Conservation (phyloP, 2,888 invertebrate genomes). For the Chloroclystis v-ata region DNA sequence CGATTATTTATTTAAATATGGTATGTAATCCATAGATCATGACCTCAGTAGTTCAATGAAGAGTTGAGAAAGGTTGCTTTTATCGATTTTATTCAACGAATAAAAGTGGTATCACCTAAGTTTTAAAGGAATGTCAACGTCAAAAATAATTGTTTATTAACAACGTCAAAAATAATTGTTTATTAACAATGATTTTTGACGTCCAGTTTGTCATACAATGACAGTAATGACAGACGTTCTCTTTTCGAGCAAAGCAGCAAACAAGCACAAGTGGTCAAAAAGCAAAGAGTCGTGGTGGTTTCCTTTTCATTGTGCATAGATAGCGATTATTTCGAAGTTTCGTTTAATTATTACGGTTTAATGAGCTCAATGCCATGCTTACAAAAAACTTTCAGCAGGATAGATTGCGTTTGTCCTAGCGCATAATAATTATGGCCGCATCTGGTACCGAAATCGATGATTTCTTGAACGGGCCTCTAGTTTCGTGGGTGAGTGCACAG, state of each 20-base stretch:
- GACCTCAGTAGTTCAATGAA: too few species aligned
- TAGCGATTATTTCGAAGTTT: conserved; percentile 8
- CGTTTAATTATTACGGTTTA: conserved; percentile 33
- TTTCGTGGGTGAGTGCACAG: conserved; percentile 88
- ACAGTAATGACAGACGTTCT: not conserved
- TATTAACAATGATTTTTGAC: not conserved
- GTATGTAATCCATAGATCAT: too few species aligned
- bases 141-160: too few species aligned
- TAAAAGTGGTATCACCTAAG: too few species aligned
- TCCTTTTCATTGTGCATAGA: conserved; percentile 15
- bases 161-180: too few species aligned
- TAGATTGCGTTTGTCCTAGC: conserved; percentile 60
- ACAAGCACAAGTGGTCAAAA: not conserved
- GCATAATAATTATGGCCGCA: conserved; percentile 75
- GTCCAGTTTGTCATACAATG: too few species aligned
- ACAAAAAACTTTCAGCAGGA: conserved; percentile 47
- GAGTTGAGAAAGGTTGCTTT: too few species aligned
- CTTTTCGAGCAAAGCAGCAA: too few species aligned
- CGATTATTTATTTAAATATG: too few species aligned
- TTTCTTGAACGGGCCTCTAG: conserved; percentile 88
- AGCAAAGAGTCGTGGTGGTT: conserved; percentile 11
- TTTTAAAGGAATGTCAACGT: too few species aligned
- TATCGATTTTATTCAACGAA: too few species aligned
- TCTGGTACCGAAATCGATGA: conserved; percentile 88
- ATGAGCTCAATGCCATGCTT: conserved; percentile 58